Evolutionary conservation across 2,113 vertebrate species (phyloP), one percentile per base, ranked within the genome.

Genomic region (Tetraodon nigroviridis): DNA sequence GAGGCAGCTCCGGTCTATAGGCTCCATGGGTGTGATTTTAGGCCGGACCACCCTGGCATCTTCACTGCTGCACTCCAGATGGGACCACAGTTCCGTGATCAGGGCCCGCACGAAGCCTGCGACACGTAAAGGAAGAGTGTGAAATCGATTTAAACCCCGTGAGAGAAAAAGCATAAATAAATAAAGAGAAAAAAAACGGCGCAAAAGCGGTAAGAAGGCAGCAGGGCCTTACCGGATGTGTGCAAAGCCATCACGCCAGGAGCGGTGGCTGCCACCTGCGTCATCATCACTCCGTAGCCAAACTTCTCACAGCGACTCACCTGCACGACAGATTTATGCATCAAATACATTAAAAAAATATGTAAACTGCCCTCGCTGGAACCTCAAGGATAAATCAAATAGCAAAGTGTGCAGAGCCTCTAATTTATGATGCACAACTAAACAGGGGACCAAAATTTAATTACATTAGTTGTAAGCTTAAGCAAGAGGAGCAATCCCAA

Each of bases 1-100:
- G n/a, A 92, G 89, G 85, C 94, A 99, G 69, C 89, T 93, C 76
- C 84, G 89, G 80, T 98, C 97, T 65, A 95, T 94, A 61, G 96
- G 91, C 61, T 98, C 95, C 89, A 95, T 90, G 42, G 95, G 92
- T 24, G 90, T 93, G 29, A 91, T 82, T 73, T 79, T 93, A 13
- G 96, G 95, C 27, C 91, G 86, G 18, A 83, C 91, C 64, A 93
- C 88, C 45, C 91, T 91, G 14, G 90, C 66, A 37, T 98, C 93
- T 51, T 98, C 96, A 73, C 89, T 89, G 83, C 93, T 93, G 70
- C 92, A 96, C 67, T 99, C 97, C 66, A 99, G 75, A 52, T 80
- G 84, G 20, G 92, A 82, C 97, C 97, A 99, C 47, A 98, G 77
- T 61, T 97, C 94, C 52, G 90, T 79, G 57, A 94, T 76, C 75